Evolutionary conservation across 1,140 invertebrate species (phyloP), one percentile per base, ranked within the genome.

Genomic region (Lordiphosa stackelbergi): DNA sequence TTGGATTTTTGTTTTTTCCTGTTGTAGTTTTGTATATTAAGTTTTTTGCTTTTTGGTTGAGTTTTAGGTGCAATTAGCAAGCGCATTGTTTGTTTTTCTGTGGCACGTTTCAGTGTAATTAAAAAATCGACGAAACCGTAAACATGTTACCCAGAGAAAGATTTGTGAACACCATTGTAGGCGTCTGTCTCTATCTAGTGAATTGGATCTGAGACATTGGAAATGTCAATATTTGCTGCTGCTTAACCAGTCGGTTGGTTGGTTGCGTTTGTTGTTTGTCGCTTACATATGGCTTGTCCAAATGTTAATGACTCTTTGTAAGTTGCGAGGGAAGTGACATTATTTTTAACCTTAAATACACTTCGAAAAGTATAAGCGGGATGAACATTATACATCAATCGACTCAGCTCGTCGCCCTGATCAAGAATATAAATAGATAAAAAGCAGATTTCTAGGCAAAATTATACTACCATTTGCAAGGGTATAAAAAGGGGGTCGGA

Each of bases 41-140:
- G 11, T 45, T 1, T 52, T 62, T 42, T 70, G 38, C 47, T 1
- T 52, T 62, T 42, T 70, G 38, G 31, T 34, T 28, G 24, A 46
- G 48, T 38, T 56, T 69, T 66, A 53, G 66, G 53, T 53, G 68
- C 64, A 66, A 70, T 70, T 70, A 66, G 68, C 40, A 45, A 38
- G 48, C 53, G 49, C 58, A 70, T 70, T 70, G 68, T 69, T 65
- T 69, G 49, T 53, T 53, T 66, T 46, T 34, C 31, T 2, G 63
- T 61, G 53, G 53, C 66, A 69, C 66, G 63, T 69, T 69, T 69
- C 53, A 31, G 53, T 61, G 63, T 69, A 69, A 69, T 69, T 66
- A 69, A 69, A 69, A 64, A 62, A 61, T 60, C 38, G 43, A 28
- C 48, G 49, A 46, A 46, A 46, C 24, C 3, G 7, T 11, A 13